Base-by-base conservation (phyloP, 1,140 invertebrate genomes). In the Thaumetopoea pityocampa region DNA sequence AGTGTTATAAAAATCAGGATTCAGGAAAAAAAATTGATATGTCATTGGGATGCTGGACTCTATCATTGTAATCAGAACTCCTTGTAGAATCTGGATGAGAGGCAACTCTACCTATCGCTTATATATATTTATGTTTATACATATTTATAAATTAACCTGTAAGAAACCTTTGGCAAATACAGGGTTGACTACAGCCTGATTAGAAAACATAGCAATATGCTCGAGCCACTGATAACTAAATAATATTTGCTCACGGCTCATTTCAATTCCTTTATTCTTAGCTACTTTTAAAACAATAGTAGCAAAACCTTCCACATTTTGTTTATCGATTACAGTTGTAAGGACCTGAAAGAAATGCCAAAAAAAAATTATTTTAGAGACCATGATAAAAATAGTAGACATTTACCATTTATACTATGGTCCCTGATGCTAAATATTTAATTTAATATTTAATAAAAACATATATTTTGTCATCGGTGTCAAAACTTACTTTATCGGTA, bases 281-380 rank as follows among this genome's bases (percentile, higher is more conserved):
- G 57, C 61, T 27, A 83, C 47, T 7, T 54, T 30, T 35, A 83
- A 51, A 23, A 83, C 53, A 15, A 83, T 83, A 38, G 49, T 77
- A 14, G 74, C 76, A 47, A 80, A 77, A 12, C 79, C 79, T 62
- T 83, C 76, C 2, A 83, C 48, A 49, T 66, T 80, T 51, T 79
- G 58, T 32, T 80, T 83, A 33, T 73, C 67, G 10, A 83, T 8
- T 4, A 78, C 56, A 9, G 76, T 73, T 3, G 79, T 83, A 8
- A 79, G 30, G 8, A 79, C 70, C 79, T 82, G 28, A 3, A 65
- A 57, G 35, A 27, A 20, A 9, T 1, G 3, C 23, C 11, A 18
- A 1, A 34, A 15, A 5, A 11, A n/a, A 4, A 6, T 9, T 28
- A 0, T 24, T 26, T 17, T 41, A 16, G 6, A 12, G 5, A 19